Evolutionary conservation across 2,113 vertebrate species (phyloP), one percentile per base, ranked within the genome.

Genomic region (Ginglymostoma cirratum): DNA sequence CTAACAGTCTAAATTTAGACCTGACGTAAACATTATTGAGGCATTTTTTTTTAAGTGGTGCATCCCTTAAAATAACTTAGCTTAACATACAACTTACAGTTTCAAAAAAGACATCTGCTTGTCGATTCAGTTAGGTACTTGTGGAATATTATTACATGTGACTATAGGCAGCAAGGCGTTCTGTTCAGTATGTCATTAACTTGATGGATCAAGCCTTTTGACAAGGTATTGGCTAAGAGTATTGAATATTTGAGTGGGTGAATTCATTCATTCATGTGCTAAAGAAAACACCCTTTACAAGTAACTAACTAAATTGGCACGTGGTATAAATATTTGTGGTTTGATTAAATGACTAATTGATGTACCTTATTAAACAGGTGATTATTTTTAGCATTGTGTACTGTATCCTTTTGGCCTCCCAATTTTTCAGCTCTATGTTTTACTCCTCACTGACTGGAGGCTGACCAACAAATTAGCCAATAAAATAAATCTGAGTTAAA

Each of bases 381-480:
- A 38, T 72, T 76, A 34, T 34, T 76, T 95, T 95, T 72, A 45
- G 42, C 42, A 95, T 45, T 45, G 69, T 70, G 19, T 45, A 69
- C 15, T 67, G 4, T 92, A 69, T 67, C 45, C 45, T 8, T 94
- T 66, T 38, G 27, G 66, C 23, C 38, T 95, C 87, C 4, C 17
- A 93, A 70, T 30, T 72, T 72, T 70, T 27, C 5, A 30, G 69
- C 23, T 70, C 66, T 55, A 23, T 67, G 7, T 45, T 95, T 72
- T 72, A 95, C 67, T 70, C 69, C 66, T 38, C 23, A 70, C 55
- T 30, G 72, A 23, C 69, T 95, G 27, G 69, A 76, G 94, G 94
- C 94, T 95, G 94, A 95, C 45, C 38, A 72, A 95, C 42, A 70
- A 95, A 95, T 95, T 69, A 52, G 69, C 67, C 67, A 72, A 70